Evolutionary conservation across 2,797 vertebrate species (phyloP), one percentile per base, ranked within the genome.

Genomic region (Tragopan temminckii): DNA sequence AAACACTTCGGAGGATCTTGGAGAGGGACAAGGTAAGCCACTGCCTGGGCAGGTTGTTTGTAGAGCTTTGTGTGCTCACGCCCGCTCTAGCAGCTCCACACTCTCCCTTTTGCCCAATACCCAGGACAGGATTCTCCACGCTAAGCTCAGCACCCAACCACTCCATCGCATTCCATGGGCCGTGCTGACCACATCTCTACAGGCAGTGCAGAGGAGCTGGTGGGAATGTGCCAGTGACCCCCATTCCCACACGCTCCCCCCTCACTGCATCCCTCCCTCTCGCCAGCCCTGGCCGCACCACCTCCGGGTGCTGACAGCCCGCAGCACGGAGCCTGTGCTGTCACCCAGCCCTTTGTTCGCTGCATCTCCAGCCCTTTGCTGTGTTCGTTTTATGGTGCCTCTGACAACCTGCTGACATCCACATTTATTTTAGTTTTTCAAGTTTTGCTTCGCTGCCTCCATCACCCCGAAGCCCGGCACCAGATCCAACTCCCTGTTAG

Each of bases 321-420:
- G 33, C 77, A 5, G 57, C 6, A 1, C 53, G 1, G 35, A 85
- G 87, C 53, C 94, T 76, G 50, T 2, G 10, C 83, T 62, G 71
- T 88, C 93, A 35, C 75, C 93, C 63, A 1, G 46, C 8, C 29
- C 1, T 7, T 53, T 86, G 75, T 58, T 93, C 55, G 35, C 71
- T 52, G 77, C 43, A 76, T 87, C 25, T 6, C 27, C 70, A 89
- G 85, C 93, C 53, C 53, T 93, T 43, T 1, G 5, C 70, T 84
- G 74, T 38, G 0, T 66, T 59, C 2, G 0, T 90, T 88, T 90
- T 82, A 55, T 59, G 0, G 8, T 82, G 89, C 52, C 59, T 5
- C 46, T 69, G 91, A 78, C 92, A 87, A 61, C 88, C 78, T 43
- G 90, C 83, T 95, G 95, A 86, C 89, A 88, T 74, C 67, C 67